Base-by-base conservation (phyloP, 2,113 vertebrate genomes). In the Rynchops niger region DNA sequence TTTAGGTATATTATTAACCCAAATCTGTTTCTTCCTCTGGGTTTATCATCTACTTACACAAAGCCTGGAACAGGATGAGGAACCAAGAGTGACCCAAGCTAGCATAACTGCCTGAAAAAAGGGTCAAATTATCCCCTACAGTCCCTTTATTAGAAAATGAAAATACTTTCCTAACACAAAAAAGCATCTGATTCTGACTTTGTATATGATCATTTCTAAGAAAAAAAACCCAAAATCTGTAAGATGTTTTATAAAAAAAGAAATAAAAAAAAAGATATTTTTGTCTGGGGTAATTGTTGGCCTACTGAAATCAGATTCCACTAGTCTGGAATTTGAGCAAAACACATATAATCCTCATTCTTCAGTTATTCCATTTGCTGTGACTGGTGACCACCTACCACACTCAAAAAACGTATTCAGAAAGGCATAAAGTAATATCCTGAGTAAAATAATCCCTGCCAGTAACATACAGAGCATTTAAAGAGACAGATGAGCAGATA, bases 401-500 rank as follows among this genome's bases (percentile, higher is more conserved):
- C 50, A 36, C 40, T 55, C 10, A 30, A 92, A 90, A 62, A 49
- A 26, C 0, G 3, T 53, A 43, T 82, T 84, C 5, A 1, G 32
- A 77, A 91, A 88, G 12, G 36, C n/a, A 86, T 40, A 66, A 90
- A 88, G 43, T 52, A 84, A 84, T 40, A 76, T 27, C 82, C 30
- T 17, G 27, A 72, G 49, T 73, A 65, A 77, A 95, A 73, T 16
- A 94, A 70, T 52, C 55, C 62, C 47, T 70, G 89, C 63, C 45
- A 96, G 87, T 67, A 91, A 90, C n/a, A 77, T 27, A 86, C 1
- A 82, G 65, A 82, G 69, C 73, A 72, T 93, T 93, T 72, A 91
- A 89, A 94, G 86, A 94, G 77, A 94, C 7, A 80, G 89, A 89
- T 82, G 91, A 91, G n/a, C 66, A 84, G 93, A 93, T 82, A 85